Conservation (phyloP, 2,888 invertebrate genomes). For the Eupithecia tripunctaria region DNA sequence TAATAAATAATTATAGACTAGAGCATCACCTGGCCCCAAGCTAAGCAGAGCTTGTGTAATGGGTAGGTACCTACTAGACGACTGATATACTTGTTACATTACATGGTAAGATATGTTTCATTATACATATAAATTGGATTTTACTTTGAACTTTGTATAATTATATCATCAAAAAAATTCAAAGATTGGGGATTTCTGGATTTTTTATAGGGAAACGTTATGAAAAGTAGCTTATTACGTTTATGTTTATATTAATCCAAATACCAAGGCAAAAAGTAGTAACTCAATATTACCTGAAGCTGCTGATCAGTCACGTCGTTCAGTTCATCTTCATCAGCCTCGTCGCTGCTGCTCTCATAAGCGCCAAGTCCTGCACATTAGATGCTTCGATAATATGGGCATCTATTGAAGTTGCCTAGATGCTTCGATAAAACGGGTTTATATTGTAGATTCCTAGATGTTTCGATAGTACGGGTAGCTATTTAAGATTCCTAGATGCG, state of each 20-base stretch:
- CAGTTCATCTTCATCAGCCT: slow-evolving; percentile 73
- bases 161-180: neutral
- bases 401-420: neutral
- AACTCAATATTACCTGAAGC: slow-evolving; percentile 83
- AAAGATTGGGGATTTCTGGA: neutral
- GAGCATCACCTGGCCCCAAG: too few species aligned
- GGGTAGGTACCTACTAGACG: too few species aligned
- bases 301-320: slow-evolving; percentile 88
- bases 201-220: neutral
- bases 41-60: too few species aligned
- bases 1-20: too few species aligned
- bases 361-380: slow-evolving; percentile 90
- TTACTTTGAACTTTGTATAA: too few species aligned
- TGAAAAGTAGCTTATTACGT: neutral
- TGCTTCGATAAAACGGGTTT: neutral
- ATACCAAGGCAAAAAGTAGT: neutral
- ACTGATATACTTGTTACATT: too few species aligned
- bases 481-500: too few species aligned
- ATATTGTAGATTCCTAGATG: neutral
- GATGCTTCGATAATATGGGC: slow-evolving; percentile 40
- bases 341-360: slow-evolving; percentile 90
- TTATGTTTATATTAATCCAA: neutral
- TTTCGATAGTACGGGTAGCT: too few species aligned
- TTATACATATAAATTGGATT: too few species aligned
- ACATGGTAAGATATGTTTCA: too few species aligned